Base-by-base conservation (phyloP, 2,113 vertebrate species). In the Clupea harengus region DNA sequence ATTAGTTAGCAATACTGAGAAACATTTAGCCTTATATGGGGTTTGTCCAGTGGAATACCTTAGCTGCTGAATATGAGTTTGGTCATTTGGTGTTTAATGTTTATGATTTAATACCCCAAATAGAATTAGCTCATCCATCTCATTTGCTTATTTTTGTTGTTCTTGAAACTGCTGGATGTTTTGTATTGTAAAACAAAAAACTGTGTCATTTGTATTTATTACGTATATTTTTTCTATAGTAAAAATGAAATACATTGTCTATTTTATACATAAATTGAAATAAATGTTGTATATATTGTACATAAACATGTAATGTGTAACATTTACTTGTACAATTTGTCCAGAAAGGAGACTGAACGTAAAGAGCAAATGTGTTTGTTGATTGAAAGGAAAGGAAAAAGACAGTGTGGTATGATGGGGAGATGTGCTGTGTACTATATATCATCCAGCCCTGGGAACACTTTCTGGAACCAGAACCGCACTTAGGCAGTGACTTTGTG, bases 271-370 rank as follows among this genome's bases (percentile, higher is more conserved):
- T 95, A 95, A 94, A 95, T 94, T 95, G 93, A 93, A 95, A 95
- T 95, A 95, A 95, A 95, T 95, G 94, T 95, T 96, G 95, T 96
- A 95, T 94, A 96, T 95, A 95, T 95, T 96, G 95, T 96, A 95
- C 93, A 95, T 94, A 96, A 89, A 87, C 10, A 28, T 75, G 87
- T 81, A 45, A 89, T 88, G 89, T 90, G 28, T 45, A 60, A 18
- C 49, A 85, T 84, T 90, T 18, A 81, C 67, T 86, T 84, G 47
- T 49, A 49, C 6, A 47, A 49, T 11, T 9, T 39, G 39, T 39
- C 39, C 39, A 39, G 39, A 39, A 39, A 39, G 39, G 11, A 11
- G 8, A 10, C 2, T 15, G 11, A 52, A 15, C 18, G 22, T n/a
- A n/a, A 64, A n/a, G 57, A n/a, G 22, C 4, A 22, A 9, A 64